Conservation (phyloP, 2,797 vertebrate genomes). For the Gallinago nigripennis region DNA sequence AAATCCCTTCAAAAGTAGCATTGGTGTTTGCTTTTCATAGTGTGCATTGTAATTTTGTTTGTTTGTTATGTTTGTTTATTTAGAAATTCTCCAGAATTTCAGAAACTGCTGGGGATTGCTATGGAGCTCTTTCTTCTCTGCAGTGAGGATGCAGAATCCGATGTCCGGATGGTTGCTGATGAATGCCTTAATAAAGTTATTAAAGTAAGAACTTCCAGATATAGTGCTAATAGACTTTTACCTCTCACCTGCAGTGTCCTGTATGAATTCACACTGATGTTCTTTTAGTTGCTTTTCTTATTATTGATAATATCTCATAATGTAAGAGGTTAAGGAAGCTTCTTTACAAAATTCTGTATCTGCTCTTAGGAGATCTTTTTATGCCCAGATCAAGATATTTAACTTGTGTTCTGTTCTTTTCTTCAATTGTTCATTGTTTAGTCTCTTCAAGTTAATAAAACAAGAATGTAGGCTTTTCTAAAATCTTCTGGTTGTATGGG, state of each 20-base stretch:
- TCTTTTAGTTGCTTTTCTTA: not conserved
- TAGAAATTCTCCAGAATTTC: constrained; percentile 98
- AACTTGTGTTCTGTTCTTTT: not conserved
- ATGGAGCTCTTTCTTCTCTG: constrained; percentile 98
- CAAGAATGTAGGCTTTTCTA: not conserved
- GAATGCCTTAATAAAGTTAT: constrained; percentile 99
- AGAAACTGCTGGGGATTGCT: constrained; percentile 96
- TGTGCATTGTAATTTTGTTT: not conserved
- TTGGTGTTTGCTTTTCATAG: not conserved
- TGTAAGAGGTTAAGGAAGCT: not conserved
- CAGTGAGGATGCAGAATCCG: constrained; percentile 94
- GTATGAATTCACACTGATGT: not conserved
- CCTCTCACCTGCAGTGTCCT: not conserved
- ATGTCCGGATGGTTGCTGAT: constrained; percentile 98
- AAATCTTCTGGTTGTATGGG: not conserved
- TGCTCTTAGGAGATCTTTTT: not conserved
- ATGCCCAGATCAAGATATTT: not conserved
- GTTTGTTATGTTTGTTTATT: not conserved
- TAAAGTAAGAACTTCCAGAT: constrained; percentile 82
- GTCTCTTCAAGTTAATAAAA: not conserved
- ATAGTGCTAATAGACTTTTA: not conserved
- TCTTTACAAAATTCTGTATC: not conserved
- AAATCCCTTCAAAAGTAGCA: not conserved
- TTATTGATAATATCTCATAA: not conserved
- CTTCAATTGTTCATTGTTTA: not conserved